Evolutionary conservation across 2,888 invertebrate species (phyloP), one percentile per base, ranked within the genome.

Genomic region (Poecilus cupreus): DNA sequence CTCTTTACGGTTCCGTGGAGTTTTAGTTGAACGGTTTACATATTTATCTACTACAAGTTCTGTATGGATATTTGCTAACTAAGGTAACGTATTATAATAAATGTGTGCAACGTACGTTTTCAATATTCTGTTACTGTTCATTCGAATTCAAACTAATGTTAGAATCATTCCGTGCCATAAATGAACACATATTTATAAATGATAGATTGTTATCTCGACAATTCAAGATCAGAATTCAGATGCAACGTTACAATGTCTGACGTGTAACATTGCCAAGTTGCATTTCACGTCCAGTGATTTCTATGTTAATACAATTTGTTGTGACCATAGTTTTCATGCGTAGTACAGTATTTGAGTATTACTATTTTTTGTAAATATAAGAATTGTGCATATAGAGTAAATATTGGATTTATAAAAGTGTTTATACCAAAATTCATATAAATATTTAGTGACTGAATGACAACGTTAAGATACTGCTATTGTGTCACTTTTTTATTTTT

Each of bases 361-460:
- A 51, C 77, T 60, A 82, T 87, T 86, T 87, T 89, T 88, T 89
- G 89, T 89, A 89, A 86, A 89, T 89, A 89, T 87, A 87, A 87
- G 86, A 88, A 88, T 87, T 89, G 89, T 89, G 89, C 89, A 89
- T 89, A 88, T 89, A 89, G 88, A 88, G 88, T 87, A 88, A 87
- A 87, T 86, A 88, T 87, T 87, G 87, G 87, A 87, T 88, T 88
- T 88, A 88, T 87, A 86, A 88, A 87, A 88, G 87, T 88, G 88
- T 88, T 88, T 87, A 87, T 88, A 87, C 86, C 85, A 88, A 87
- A 87, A 86, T 80, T 70, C 86, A 85, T 86, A 85, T 75, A 83
- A 82, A 86, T 86, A 86, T 87, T 68, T 87, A 86, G 87, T 87
- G 85, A 86, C 84, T 72, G 80, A 80, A 80, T 77, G 77, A 80